phyloP scores from a whole-genome alignment of 1,140 invertebrate species.

The Trichonephila inaurata region DNA sequence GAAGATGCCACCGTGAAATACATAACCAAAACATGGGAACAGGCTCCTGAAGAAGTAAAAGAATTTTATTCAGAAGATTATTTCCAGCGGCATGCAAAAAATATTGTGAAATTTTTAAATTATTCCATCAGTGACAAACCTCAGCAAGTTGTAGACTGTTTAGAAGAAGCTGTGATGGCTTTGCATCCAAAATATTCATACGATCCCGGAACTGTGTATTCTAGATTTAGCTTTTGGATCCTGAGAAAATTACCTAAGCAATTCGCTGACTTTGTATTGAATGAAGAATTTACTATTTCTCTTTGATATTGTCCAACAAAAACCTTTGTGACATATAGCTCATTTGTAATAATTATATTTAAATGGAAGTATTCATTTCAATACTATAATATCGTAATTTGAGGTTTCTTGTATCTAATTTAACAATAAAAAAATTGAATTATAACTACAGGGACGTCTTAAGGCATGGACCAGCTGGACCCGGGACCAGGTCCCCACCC shows the following conservation, averaged over 20 bases:
- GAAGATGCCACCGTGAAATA: background rate
- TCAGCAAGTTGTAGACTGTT: conserved; percentile 70
- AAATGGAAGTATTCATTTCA: too few relatives aligned
- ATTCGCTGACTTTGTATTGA: conserved; percentile 1
- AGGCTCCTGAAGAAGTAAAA: conserved; percentile 53
- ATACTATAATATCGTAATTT: too few relatives aligned
- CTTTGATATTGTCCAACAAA: background rate
- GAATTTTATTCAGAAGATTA: conserved; percentile 26
- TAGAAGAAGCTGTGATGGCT: conserved; percentile 75
- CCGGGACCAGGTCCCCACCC: too few relatives aligned
- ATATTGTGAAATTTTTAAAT: conserved; percentile 3
- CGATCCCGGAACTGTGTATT: conserved; percentile 69
- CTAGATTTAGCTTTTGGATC: conserved; percentile 28
- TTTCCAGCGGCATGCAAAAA: background rate
- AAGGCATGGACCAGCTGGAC: too few relatives aligned
- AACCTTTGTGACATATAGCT: background rate
- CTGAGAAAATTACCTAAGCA: conserved; percentile 49
- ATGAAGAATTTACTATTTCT: conserved; percentile 2
- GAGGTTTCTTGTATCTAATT: too few relatives aligned
- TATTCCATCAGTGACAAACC: conserved; percentile 67
- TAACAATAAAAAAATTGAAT: too few relatives aligned
- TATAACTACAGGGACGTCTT: too few relatives aligned
- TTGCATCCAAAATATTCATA: conserved; percentile 75
- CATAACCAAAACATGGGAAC: conserved; percentile 58
- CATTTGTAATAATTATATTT: too few relatives aligned